These are phyloP conservation scores for Erynnis tages DNA, from an alignment of 2,888 invertebrate species.

Conservation along the genomic window DNA sequence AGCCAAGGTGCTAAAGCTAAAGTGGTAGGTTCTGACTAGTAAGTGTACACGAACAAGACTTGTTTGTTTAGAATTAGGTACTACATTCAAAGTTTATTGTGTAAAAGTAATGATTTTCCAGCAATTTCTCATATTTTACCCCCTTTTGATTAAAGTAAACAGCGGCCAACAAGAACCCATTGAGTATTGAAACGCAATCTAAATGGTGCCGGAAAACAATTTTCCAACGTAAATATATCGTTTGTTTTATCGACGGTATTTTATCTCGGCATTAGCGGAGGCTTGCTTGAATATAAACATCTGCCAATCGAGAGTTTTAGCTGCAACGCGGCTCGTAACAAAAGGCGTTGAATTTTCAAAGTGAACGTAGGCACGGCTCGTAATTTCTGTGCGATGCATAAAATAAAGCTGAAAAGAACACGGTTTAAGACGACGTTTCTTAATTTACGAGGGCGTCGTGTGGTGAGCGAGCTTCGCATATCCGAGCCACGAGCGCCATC, in stretches of 20 bases:
- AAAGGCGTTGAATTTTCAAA: slow-evolving; percentile 37
- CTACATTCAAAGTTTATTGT: slow-evolving; percentile 41
- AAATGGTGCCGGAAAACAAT: slow-evolving; percentile 74
- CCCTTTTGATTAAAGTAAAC: slow-evolving; percentile 42
- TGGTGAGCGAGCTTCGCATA: slow-evolving; percentile 55
- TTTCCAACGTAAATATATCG: slow-evolving; percentile 55
- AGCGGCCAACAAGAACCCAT: slow-evolving; percentile 46
- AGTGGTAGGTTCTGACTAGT: no score
- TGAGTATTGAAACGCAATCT: slow-evolving; percentile 72
- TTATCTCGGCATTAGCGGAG: slow-evolving; percentile 55
- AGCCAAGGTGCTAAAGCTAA: no score
- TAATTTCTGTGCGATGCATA: slow-evolving; percentile 53
- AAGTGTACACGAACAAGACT: not conserved
- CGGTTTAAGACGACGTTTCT: slow-evolving; percentile 62
- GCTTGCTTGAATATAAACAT: slow-evolving; percentile 57
- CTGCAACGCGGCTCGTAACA: slow-evolving; percentile 33
- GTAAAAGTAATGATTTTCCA: slow-evolving; percentile 35
- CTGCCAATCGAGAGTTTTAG: slow-evolving; percentile 43
- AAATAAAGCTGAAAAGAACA: slow-evolving; percentile 63
- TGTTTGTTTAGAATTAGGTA: slow-evolving; percentile 52
- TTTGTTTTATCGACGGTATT: slow-evolving; percentile 54
- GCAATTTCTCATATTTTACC: slow-evolving; percentile 44
- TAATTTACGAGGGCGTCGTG: slow-evolving; percentile 75
- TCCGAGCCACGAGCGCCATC: slow-evolving; percentile 70
- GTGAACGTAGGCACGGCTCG: slow-evolving; percentile 29